Evolutionary conservation across 2,888 invertebrate species (phyloP).

Genomic region (Parnassius glacialis): DNA sequence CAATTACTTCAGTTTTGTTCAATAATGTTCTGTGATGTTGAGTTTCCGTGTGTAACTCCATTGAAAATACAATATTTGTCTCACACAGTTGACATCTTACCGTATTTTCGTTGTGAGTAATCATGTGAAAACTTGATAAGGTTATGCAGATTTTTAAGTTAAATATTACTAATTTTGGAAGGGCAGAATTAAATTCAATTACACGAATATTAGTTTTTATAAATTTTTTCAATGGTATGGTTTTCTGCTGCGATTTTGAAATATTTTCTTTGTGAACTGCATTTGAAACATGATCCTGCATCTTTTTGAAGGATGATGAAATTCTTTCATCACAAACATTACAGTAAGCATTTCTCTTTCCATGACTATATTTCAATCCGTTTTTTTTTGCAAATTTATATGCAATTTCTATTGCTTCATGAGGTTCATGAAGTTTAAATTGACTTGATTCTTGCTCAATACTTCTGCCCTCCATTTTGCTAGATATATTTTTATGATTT

Average conservation of each 20-base stretch:
- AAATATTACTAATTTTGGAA: constrained; percentile 32
- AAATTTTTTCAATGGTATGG: background rate
- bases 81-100: constrained; percentile 40
- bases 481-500: background rate
- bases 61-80: constrained; percentile 1
- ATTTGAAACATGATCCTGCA: constrained; percentile 43
- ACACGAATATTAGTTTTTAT: background rate
- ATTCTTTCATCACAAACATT: constrained; percentile 37
- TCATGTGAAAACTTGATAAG: constrained; percentile 31
- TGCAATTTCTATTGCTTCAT: constrained; percentile 21
- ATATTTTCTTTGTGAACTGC: constrained; percentile 19
- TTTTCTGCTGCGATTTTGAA: background rate
- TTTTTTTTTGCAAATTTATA: constrained; percentile 36
- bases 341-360: constrained; percentile 37
- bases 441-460: no score
- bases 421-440: constrained; percentile 6
- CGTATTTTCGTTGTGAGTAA: constrained; percentile 26
- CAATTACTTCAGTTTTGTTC: constrained; percentile 25
- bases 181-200: background rate
- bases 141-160: constrained; percentile 40
- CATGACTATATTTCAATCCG: constrained; percentile 36
- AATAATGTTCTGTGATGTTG: constrained; percentile 26
- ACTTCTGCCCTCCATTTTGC: background rate
- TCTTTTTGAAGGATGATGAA: constrained; percentile 36
- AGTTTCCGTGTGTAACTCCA: constrained; percentile 19